Conservation (phyloP, 1,140 invertebrate genomes). For the Agrypnia vestita region DNA sequence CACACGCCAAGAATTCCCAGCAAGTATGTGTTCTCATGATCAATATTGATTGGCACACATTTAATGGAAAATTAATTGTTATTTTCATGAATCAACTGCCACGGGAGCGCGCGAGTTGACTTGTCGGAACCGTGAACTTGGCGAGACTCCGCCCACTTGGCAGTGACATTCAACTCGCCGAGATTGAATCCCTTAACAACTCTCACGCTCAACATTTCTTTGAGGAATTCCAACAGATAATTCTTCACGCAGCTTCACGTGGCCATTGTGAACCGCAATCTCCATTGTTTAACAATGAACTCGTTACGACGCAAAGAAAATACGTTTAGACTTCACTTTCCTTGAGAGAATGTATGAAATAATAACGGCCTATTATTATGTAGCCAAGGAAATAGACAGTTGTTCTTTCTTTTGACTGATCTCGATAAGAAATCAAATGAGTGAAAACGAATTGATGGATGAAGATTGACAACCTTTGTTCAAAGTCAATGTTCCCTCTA, state of each 20-base stretch:
- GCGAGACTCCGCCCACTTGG: background rate
- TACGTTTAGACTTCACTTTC: constrained; percentile 31
- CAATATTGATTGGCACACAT: too few relatives aligned
- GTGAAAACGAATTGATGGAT: background rate
- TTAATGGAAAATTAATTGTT: too few relatives aligned
- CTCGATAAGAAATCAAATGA: background rate
- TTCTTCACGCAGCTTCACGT: background rate
- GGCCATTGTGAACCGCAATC: background rate
- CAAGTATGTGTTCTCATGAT: too few relatives aligned
- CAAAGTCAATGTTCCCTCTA: too few relatives aligned
- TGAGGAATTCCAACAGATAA: background rate
- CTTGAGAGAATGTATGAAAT: constrained; percentile 37
- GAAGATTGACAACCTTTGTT: constrained; percentile 1
- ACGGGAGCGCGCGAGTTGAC: background rate
- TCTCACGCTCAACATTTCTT: constrained; percentile 3
- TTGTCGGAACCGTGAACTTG: background rate
- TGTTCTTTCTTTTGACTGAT: background rate
- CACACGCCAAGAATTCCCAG: too few relatives aligned
- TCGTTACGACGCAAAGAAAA: constrained; percentile 3
- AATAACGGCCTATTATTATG: background rate
- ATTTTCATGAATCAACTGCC: too few relatives aligned
- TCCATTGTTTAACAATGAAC: constrained; percentile 27
- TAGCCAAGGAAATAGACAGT: constrained; percentile 13
- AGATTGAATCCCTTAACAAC: constrained; percentile 8
- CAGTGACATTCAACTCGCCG: constrained; percentile 28